A percentile compares a stretch with the other conserved stretches of the same genome.
These are phyloP conservation scores for Cebus imitator DNA, from an alignment of 2,113 vertebrate genomes.

Conservation along the genomic window DNA sequence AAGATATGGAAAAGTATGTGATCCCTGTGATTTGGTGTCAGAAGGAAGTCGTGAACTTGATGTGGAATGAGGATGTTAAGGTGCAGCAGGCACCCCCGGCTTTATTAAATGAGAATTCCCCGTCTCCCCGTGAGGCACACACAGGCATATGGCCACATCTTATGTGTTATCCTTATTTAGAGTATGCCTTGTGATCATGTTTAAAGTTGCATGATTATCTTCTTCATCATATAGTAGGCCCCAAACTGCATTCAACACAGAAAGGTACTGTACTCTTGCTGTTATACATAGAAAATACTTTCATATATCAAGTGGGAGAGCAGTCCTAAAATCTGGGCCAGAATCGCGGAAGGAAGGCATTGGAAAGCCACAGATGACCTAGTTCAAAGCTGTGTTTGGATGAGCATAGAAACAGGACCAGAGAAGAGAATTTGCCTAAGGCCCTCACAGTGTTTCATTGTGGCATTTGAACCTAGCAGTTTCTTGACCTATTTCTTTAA, in stretches of 20 bases:
- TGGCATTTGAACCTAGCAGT: fast-evolving
- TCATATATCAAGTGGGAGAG: not conserved
- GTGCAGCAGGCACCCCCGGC: fast-evolving
- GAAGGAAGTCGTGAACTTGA: not conserved
- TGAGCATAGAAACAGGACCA: not conserved
- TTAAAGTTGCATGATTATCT: fast-evolving
- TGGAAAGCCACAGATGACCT: not conserved
- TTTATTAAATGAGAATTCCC: fast-evolving
- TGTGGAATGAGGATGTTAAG: fast-evolving
- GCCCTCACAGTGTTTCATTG: fast-evolving
- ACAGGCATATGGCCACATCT: fast-evolving
- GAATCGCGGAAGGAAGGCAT: fast-evolving
- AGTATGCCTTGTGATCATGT: fast-evolving
- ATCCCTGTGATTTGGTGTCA: no score
- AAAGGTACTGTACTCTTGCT: not conserved
- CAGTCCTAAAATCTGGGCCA: not conserved
- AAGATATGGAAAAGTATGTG: fast-evolving
- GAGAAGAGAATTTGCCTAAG: fast-evolving
- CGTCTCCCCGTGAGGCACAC: fast-evolving
- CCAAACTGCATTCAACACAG: not conserved
- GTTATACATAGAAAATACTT: not conserved
- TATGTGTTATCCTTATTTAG: fast-evolving
- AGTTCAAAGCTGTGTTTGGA: not conserved
- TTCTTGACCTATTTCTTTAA: not conserved
- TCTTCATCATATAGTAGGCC: not conserved